Evolutionary conservation across 2,797 vertebrate species (phyloP).

Genomic region (Leptoclinus maculatus): DNA sequence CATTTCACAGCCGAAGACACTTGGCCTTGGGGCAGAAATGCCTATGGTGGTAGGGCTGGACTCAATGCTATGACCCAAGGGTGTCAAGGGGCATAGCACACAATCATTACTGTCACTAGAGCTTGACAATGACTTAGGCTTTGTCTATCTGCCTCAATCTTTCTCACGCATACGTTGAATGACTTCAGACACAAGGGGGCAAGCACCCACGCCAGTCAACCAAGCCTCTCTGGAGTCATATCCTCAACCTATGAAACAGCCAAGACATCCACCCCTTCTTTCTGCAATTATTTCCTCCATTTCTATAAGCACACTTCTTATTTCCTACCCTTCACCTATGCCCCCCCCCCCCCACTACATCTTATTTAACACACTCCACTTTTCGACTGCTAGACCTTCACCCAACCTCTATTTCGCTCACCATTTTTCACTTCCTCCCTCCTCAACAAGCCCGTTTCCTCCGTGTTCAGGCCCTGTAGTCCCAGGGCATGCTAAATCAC

Average conservation of each 20-base stretch:
- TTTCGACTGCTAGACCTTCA: slow-evolving; percentile 15
- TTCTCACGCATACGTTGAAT: slow-evolving; percentile 70
- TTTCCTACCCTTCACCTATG: slow-evolving; percentile 4
- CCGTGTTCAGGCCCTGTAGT: slow-evolving; percentile 29
- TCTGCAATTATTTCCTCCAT: neutral
- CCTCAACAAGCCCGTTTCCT: slow-evolving; percentile 37
- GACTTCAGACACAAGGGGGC: slow-evolving; percentile 41
- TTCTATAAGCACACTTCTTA: neutral
- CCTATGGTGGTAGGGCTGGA: slow-evolving; percentile 57
- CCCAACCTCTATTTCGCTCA: slow-evolving; percentile 3
- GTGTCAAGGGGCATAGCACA: slow-evolving; percentile 56
- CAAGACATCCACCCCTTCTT: neutral
- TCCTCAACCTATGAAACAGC: slow-evolving; percentile 7
- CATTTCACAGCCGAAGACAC: slow-evolving; percentile 73
- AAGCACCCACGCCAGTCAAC: slow-evolving; percentile 36
- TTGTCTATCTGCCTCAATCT: slow-evolving; percentile 62
- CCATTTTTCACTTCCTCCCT: slow-evolving; percentile 4
- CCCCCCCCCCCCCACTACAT: neutral
- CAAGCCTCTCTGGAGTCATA: slow-evolving; percentile 32
- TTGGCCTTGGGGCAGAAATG: slow-evolving; percentile 76
- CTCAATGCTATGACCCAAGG: slow-evolving; percentile 61
- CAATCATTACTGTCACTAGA: slow-evolving; percentile 73
- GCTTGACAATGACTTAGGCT: slow-evolving; percentile 62
- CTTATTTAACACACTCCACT: slow-evolving; percentile 6
- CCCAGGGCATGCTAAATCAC: slow-evolving; percentile 63